Evolutionary conservation across 2,888 invertebrate genomes (phyloP).

Genomic region (Cremastinae sp.): DNA sequence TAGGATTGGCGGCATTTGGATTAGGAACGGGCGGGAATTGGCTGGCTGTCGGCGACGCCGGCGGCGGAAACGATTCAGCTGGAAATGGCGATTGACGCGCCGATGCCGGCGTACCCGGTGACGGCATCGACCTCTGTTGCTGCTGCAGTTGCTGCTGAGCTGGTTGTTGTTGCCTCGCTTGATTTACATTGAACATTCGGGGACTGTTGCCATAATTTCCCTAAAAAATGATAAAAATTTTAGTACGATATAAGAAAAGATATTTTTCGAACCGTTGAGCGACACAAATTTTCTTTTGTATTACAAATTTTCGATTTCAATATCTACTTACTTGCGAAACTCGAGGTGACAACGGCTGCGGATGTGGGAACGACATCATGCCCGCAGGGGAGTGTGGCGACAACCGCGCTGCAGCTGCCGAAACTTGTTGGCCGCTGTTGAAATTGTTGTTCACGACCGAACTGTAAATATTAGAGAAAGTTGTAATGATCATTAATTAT

Average conservation of each 20-base stretch:
- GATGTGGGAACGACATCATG: constrained; percentile 79
- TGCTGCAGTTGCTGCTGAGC: constrained; percentile 84
- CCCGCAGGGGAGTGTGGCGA: constrained; percentile 82
- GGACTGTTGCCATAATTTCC: constrained; percentile 77
- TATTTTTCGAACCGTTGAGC: not conserved
- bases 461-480: constrained; percentile 63
- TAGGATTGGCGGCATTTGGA: constrained; percentile 77
- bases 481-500: no score
- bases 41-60: constrained; percentile 82
- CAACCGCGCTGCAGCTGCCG: constrained; percentile 80
- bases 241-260: no score
- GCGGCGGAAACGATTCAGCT: constrained; percentile 81
- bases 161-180: constrained; percentile 80
- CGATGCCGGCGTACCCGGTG: constrained; percentile 80
- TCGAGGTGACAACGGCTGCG: constrained; percentile 83
- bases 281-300: not conserved
- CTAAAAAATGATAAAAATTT: constrained; percentile 61
- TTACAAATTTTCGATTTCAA: not conserved
- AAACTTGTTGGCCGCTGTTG: constrained; percentile 78
- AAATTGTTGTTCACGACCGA: constrained; percentile 79
- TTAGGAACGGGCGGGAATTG: constrained; percentile 78
- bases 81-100: constrained; percentile 83
- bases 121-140: constrained; percentile 92
- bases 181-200: constrained; percentile 78
- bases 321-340: constrained; percentile 79